These are phyloP conservation scores for Triplophysa siluroides DNA, from an alignment of 2,113 vertebrate species.

Conservation along the genomic window DNA sequence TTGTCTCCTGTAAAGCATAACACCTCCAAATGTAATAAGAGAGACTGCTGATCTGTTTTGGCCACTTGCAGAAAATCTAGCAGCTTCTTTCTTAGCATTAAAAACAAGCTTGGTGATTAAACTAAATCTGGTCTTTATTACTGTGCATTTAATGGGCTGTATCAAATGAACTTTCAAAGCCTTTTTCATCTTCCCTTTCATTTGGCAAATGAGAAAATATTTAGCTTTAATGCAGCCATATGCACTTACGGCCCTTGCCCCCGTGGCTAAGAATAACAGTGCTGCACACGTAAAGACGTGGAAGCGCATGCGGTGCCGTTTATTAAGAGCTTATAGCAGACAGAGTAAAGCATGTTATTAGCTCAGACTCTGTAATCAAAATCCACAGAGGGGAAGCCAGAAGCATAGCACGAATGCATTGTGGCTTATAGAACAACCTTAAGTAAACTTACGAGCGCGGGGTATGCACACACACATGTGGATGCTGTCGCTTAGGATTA, in stretches of 20 bases:
- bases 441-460: constrained; percentile 23
- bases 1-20: constrained; percentile 3
- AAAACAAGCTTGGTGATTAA: constrained; percentile 38
- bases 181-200: constrained; percentile 33
- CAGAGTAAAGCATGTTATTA: constrained; percentile 37
- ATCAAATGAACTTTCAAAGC: constrained; percentile 40
- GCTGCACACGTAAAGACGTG: constrained; percentile 26
- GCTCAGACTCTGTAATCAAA: constrained; percentile 47
- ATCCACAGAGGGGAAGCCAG: constrained; percentile 32
- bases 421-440: constrained; percentile 33
- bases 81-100: not conserved
- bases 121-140: constrained; percentile 24
- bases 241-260: constrained; percentile 2
- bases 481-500: constrained; percentile 25
- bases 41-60: not conserved
- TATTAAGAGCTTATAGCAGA: constrained; percentile 46
- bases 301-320: constrained; percentile 24
- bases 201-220: constrained; percentile 34
- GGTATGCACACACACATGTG: constrained; percentile 15
- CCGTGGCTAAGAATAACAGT: constrained; percentile 33
- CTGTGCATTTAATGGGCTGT: constrained; percentile 38
- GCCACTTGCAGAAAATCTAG: constrained; percentile 7
- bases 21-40: not conserved
- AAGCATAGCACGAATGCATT: constrained; percentile 27
- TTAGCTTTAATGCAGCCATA: constrained; percentile 36